Conservation (phyloP, 92 coral and sea anemone species). For the Porites cylindrica region DNA sequence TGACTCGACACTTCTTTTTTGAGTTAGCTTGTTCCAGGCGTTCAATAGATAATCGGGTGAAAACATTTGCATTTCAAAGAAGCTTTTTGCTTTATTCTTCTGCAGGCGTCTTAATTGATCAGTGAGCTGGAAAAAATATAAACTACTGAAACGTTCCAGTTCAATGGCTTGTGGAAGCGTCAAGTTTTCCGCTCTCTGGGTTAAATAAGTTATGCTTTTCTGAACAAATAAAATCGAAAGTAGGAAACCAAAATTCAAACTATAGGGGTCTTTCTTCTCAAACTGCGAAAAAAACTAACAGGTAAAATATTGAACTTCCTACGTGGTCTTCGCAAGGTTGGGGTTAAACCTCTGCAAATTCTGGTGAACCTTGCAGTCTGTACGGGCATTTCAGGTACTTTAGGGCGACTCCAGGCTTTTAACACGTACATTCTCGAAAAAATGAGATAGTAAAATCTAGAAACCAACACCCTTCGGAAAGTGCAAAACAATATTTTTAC, state of each 20-base stretch:
- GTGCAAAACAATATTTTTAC: slow-evolving; percentile 23
- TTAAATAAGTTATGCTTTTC: background rate
- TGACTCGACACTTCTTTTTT: too few relatives aligned
- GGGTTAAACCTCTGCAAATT: too few relatives aligned
- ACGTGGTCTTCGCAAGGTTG: too few relatives aligned
- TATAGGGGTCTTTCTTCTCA: too few relatives aligned
- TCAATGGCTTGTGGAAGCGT: background rate
- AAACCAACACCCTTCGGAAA: slow-evolving; percentile 19
- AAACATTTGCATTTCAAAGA: slow-evolving; percentile 43
- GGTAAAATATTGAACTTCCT: too few relatives aligned
- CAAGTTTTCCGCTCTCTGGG: background rate
- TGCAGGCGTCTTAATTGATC: slow-evolving; percentile 13
- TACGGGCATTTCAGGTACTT: too few relatives aligned
- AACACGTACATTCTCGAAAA: background rate
- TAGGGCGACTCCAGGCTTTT: too few relatives aligned
- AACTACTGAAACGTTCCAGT: slow-evolving; percentile 4
- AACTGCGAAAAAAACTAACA: too few relatives aligned
- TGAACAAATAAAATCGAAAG: background rate
- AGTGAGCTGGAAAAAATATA: slow-evolving; percentile 33
- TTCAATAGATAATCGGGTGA: background rate
- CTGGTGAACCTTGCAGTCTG: too few relatives aligned
- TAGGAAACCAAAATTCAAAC: too few relatives aligned
- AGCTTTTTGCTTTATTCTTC: background rate
- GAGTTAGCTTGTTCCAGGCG: too few relatives aligned
- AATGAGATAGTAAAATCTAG: slow-evolving; percentile 20